These are phyloP conservation scores for Drosophila equinoxialis DNA, from an alignment of 1,140 invertebrate species.

Conservation along the genomic window DNA sequence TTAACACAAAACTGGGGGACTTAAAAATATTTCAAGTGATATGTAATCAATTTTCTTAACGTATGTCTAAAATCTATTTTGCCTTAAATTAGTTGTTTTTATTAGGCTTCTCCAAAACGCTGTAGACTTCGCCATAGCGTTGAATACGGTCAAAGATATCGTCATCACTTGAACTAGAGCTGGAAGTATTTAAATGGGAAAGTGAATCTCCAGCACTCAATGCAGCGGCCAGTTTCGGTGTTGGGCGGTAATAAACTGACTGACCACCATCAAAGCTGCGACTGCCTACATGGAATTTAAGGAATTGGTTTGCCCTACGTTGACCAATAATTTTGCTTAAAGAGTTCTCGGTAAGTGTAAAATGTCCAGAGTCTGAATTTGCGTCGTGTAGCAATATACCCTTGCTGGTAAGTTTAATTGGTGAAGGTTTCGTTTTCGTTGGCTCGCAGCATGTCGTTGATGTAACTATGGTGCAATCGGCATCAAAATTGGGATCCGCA, in stretches of 20 bases:
- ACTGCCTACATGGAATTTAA: slow-evolving; percentile 64
- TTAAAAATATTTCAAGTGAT: too few relatives aligned
- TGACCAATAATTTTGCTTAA: slow-evolving; percentile 61
- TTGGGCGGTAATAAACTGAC: slow-evolving; percentile 69
- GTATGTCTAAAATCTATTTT: not conserved
- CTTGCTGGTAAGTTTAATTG: slow-evolving; percentile 40
- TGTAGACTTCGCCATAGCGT: slow-evolving; percentile 59
- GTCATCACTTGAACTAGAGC: slow-evolving; percentile 56
- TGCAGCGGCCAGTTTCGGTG: slow-evolving; percentile 29
- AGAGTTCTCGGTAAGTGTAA: slow-evolving; percentile 57
- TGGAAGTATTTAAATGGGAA: slow-evolving; percentile 19
- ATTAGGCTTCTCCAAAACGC: slow-evolving; percentile 37
- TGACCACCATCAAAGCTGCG: slow-evolving; percentile 58
- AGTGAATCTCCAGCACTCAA: slow-evolving; percentile 19
- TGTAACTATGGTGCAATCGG: slow-evolving; percentile 68
- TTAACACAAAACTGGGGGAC: too few relatives aligned
- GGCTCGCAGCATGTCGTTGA: slow-evolving; percentile 58
- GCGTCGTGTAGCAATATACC: slow-evolving; percentile 56
- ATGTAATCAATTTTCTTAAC: too few relatives aligned
- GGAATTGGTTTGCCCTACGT: slow-evolving; percentile 51
- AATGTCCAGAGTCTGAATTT: slow-evolving; percentile 8
- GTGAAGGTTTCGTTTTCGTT: not conserved
- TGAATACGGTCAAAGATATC: slow-evolving; percentile 55
- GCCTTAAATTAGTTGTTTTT: slow-evolving; percentile 23
- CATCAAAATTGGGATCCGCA: slow-evolving; percentile 31